Conservation (phyloP, 2,113 vertebrate species). For the Ploceus nigricollis region DNA sequence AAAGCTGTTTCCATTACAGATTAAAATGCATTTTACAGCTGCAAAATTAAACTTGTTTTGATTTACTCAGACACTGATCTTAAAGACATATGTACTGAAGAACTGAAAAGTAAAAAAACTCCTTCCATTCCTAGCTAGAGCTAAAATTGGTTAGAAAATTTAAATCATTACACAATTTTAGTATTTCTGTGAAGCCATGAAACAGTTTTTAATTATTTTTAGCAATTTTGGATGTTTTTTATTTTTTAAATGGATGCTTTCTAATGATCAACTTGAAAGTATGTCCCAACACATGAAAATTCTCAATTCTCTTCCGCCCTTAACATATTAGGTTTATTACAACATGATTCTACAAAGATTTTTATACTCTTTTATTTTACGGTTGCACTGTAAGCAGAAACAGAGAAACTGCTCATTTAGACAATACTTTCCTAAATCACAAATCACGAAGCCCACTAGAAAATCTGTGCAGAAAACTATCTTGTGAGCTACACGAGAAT, state of each 20-base stretch:
- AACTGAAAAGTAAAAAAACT: background rate
- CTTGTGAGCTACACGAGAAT: background rate
- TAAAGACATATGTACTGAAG: background rate
- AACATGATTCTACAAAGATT: background rate
- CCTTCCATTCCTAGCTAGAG: background rate
- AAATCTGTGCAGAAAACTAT: background rate
- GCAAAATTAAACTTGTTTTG: background rate
- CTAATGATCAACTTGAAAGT: background rate
- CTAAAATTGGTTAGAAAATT: background rate
- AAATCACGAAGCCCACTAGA: background rate
- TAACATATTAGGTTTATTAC: background rate
- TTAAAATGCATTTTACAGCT: background rate
- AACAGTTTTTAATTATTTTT: background rate
- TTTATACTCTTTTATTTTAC: background rate
- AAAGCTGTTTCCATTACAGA: background rate
- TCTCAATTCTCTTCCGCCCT: background rate
- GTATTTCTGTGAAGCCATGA: background rate
- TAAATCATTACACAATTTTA: background rate
- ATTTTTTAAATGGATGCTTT: background rate
- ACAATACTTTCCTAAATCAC: background rate
- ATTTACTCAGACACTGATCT: background rate
- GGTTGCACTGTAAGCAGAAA: background rate
- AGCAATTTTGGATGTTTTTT: background rate
- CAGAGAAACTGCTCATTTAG: background rate
- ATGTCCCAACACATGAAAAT: background rate